These are phyloP conservation scores for Tetragonula clypearis DNA, from an alignment of 1,140 invertebrate species.

Conservation along the genomic window DNA sequence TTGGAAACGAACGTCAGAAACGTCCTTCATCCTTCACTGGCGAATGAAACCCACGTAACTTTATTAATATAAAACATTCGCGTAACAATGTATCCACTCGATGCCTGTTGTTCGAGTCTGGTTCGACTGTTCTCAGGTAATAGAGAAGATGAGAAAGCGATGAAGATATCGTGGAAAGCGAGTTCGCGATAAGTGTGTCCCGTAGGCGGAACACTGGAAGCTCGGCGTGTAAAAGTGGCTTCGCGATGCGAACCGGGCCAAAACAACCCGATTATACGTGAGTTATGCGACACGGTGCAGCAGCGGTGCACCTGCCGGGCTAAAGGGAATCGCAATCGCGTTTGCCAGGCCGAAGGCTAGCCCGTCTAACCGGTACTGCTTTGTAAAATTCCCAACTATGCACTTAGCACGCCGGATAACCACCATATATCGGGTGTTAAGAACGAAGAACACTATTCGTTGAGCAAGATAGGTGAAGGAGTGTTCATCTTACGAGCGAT, in stretches of 20 bases:
- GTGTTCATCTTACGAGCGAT: no score
- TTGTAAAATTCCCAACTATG: slow-evolving; percentile 76
- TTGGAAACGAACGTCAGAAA: no score
- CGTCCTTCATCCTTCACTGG: neutral
- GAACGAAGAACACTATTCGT: neutral
- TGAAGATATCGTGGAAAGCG: neutral
- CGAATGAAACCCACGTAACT: neutral
- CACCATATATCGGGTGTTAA: slow-evolving; percentile 47
- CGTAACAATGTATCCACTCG: slow-evolving; percentile 13
- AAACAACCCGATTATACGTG: slow-evolving; percentile 53
- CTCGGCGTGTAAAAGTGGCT: slow-evolving; percentile 44
- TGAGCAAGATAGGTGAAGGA: neutral
- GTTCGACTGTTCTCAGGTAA: neutral
- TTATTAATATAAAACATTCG: no score
- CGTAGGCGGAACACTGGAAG: slow-evolving; percentile 50
- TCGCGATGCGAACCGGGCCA: slow-evolving; percentile 45
- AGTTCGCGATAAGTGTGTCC: slow-evolving; percentile 23
- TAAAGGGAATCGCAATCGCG: slow-evolving; percentile 66
- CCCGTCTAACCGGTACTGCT: slow-evolving; percentile 75
- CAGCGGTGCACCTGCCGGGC: slow-evolving; percentile 66
- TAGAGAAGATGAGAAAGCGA: slow-evolving; percentile 5
- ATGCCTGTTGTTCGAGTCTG: neutral
- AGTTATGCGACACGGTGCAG: slow-evolving; percentile 22
- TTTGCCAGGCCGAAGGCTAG: slow-evolving; percentile 66
- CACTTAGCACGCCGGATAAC: slow-evolving; percentile 52